Conservation (phyloP, 2,797 vertebrate species). For the Schizopygopsis malacanthus region DNA sequence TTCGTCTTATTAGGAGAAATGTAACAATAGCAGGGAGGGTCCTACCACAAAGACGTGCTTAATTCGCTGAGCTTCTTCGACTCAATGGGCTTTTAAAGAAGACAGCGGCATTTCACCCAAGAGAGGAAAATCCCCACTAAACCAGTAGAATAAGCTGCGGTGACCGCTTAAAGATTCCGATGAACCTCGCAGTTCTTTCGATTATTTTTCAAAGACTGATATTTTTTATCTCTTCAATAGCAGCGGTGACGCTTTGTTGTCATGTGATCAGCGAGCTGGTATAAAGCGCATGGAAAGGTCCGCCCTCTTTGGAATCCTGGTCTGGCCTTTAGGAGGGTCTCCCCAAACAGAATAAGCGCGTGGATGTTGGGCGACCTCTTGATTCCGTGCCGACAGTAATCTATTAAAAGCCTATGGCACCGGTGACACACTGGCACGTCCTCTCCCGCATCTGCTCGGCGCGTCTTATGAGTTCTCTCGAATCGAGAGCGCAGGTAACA, state of each 20-base stretch:
- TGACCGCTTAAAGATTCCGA: conserved; percentile 66
- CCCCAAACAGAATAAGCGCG: conserved; percentile 56
- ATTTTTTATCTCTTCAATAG: conserved; percentile 64
- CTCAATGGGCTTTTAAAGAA: conserved; percentile 51
- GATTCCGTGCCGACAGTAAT: conserved; percentile 32
- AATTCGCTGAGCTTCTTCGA: conserved; percentile 51
- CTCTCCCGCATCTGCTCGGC: conserved; percentile 56
- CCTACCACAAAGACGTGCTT: conserved; percentile 59
- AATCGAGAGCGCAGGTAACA: conserved; percentile 42
- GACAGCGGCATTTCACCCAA: conserved; percentile 51
- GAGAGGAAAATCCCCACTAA: conserved; percentile 55
- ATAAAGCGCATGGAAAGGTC: conserved; percentile 80
- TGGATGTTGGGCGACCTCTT: conserved; percentile 55
- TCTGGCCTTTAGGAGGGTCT: conserved; percentile 74
- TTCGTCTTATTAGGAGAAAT: conserved; percentile 15
- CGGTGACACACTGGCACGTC: conserved; percentile 62
- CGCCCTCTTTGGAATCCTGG: conserved; percentile 86
- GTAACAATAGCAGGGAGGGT: conserved; percentile 50
- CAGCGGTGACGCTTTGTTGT: conserved; percentile 72
- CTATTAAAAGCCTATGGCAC: conserved; percentile 73
- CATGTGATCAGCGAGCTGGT: conserved; percentile 85
- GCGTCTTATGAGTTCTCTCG: conserved; percentile 44
- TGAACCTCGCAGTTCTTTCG: conserved; percentile 57
- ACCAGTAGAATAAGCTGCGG: conserved; percentile 55
- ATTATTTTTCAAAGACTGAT: conserved; percentile 67